Conservation (phyloP, 2,113 vertebrate genomes). For the Nycticryphes semicollaris region DNA sequence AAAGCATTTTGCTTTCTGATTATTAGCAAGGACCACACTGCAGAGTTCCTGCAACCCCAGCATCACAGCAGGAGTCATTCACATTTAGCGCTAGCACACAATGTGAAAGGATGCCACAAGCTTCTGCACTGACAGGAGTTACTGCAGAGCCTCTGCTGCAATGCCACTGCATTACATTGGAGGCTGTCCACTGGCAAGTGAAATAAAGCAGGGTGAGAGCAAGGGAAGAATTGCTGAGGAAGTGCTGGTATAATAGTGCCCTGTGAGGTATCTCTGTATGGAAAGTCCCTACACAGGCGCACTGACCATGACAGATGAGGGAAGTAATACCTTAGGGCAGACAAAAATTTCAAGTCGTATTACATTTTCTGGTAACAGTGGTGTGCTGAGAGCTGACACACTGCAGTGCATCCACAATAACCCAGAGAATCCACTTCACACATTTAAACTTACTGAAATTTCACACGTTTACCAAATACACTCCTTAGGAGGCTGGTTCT, state of each 20-base stretch:
- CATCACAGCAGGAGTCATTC: neutral
- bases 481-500: neutral
- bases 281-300: neutral
- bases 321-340: neutral
- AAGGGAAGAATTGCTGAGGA: neutral
- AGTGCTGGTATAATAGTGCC: neutral
- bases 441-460: neutral
- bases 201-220: neutral
- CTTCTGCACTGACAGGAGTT: neutral
- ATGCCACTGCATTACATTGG: neutral
- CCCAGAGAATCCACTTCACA: neutral
- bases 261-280: neutral
- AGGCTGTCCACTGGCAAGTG: neutral
- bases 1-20: neutral
- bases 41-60: neutral
- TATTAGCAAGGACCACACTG: neutral
- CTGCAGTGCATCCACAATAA: neutral
- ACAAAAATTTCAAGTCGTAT: neutral
- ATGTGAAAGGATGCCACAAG: neutral
- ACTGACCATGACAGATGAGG: neutral
- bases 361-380: neutral
- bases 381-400: neutral
- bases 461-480: accelerated
- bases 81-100: neutral
- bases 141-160: slow-evolving; percentile 39